A percentile compares a stretch with the other conserved stretches of the same genome.
Conservation (phyloP, 2,888 invertebrate genomes). For the Eupithecia abbreviata region DNA sequence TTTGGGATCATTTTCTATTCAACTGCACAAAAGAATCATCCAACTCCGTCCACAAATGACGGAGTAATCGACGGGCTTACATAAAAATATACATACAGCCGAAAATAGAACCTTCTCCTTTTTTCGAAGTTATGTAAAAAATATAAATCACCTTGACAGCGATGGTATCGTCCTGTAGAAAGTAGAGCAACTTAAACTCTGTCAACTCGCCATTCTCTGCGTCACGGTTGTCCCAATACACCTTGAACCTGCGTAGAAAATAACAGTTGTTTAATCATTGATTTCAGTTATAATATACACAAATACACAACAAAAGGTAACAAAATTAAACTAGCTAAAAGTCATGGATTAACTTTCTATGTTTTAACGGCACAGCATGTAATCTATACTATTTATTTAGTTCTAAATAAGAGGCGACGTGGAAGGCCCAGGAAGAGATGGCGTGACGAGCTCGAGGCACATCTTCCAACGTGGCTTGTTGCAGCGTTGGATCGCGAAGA, state of each 20-base stretch:
- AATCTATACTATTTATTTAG: neutral
- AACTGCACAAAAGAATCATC: no score
- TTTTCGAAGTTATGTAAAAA: neutral
- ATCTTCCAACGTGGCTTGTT: no score
- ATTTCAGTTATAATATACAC: neutral
- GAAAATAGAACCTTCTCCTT: no score
- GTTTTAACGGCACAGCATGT: neutral
- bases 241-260: conserved; percentile 82
- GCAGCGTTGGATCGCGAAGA: no score
- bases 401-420: no score
- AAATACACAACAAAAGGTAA: no score
- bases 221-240: conserved; percentile 87
- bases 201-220: conserved; percentile 82
- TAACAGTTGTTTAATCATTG: neutral
- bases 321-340: neutral
- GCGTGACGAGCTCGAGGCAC: no score
- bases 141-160: conserved; percentile 83
- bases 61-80: no score
- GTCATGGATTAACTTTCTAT: neutral
- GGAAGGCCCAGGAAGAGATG: no score
- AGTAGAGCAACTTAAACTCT: conserved; percentile 89
- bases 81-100: no score
- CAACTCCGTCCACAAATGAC: no score
- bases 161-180: conserved; percentile 91
- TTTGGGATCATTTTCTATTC: no score